Base-by-base conservation (phyloP, 2,113 vertebrate genomes). In the Podarcis raffonei region DNA sequence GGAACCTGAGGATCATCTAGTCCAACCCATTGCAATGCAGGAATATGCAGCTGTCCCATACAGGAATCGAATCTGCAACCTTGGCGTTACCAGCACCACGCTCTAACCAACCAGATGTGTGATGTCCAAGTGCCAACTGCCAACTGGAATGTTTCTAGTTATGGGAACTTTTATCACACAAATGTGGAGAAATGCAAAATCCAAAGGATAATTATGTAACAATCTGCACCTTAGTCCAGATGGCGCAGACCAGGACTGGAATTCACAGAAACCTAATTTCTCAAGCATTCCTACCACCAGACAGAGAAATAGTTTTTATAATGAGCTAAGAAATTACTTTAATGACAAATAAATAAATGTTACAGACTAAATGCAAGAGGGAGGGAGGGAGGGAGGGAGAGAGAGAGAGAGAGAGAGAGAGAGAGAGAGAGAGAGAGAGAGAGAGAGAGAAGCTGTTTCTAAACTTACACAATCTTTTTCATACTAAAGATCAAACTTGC, bases 401-500 rank as follows among this genome's bases (percentile, higher is more conserved):
- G n/a, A n/a, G n/a, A n/a, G n/a, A n/a, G n/a, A n/a, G n/a, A n/a
- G 0, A 81, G 81, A 86, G 37, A 18, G 88, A 30, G 39, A 89
- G 82, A 35, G 22, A 11, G 13, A 23, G n/a, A 65, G 35, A 23
- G 42, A 4, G 37, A 48, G 11, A 11, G 48, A 11, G 11, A 48
- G 42, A 48, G 12, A 48, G 48, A 22, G 48, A 22, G 6, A 9
- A 0, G 1, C 57, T 85, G 91, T 2, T 89, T 80, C 72, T 90
- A 90, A 94, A 92, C 76, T 90, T 88, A 93, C 39, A 93, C 88
- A 87, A 94, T 65, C 79, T 90, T 82, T n/a, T 86, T 89, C 90
- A 65, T 79, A 86, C 87, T 94, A 93, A 91, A 7, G 72, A 82
- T 94, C n/a, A 90, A 87, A 94, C 85, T 92, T 94, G 84, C 20